Evolutionary conservation across 1,140 invertebrate genomes (phyloP).

Genomic region (Musca domestica): DNA sequence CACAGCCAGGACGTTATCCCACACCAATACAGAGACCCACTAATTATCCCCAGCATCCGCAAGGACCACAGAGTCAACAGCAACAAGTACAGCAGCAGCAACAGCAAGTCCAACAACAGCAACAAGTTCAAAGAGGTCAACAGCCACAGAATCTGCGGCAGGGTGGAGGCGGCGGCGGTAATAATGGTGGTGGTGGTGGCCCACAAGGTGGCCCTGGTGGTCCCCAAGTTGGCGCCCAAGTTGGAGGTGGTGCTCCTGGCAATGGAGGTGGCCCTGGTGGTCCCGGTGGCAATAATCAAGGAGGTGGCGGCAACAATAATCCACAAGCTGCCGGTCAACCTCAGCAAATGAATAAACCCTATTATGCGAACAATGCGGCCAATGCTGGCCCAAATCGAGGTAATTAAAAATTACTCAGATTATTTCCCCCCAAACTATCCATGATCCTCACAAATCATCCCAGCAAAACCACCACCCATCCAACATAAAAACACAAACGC

Average conservation of each 20-base stretch:
- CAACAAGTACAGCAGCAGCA: slow-evolving; percentile 51
- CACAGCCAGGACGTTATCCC: slow-evolving; percentile 47
- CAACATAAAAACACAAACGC: slow-evolving; percentile 50
- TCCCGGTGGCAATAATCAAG: slow-evolving; percentile 31
- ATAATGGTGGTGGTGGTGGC: slow-evolving; percentile 36
- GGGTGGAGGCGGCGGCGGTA: slow-evolving; percentile 32
- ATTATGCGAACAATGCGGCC: slow-evolving; percentile 47
- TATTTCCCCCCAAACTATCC: slow-evolving; percentile 29
- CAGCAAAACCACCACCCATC: neutral
- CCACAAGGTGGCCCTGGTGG: slow-evolving; percentile 39
- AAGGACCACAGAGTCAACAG: slow-evolving; percentile 37
- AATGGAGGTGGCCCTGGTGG: slow-evolving; percentile 24
- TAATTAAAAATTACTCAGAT: slow-evolving; percentile 34
- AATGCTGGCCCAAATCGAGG: slow-evolving; percentile 38
- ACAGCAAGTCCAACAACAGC: slow-evolving; percentile 42
- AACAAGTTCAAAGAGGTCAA: slow-evolving; percentile 47
- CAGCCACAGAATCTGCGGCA: slow-evolving; percentile 48
- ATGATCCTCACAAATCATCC: slow-evolving; percentile 31
- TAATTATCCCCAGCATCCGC: slow-evolving; percentile 56
- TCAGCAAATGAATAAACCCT: slow-evolving; percentile 47
- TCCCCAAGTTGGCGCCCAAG: slow-evolving; percentile 24
- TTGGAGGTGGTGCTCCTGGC: slow-evolving; percentile 12
- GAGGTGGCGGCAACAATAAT: slow-evolving; percentile 34
- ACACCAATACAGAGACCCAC: slow-evolving; percentile 54
- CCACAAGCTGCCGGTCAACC: slow-evolving; percentile 15